Base-by-base conservation (phyloP, 2,113 vertebrate genomes). In the Hemicordylus capensis region DNA sequence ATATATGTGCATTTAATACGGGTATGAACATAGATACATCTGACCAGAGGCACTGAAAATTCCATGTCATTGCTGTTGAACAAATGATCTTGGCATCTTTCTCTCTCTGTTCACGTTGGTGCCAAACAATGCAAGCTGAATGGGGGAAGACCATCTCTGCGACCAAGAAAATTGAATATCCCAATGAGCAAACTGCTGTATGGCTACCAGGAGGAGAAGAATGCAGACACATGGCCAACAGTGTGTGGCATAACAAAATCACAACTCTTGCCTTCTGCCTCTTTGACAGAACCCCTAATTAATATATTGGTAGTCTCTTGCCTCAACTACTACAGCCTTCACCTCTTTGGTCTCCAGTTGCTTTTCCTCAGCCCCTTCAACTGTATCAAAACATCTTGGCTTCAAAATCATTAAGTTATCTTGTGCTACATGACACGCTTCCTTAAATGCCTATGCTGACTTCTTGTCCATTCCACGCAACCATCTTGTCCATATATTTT, bases 61-160 rank as follows among this genome's bases (percentile, higher is more conserved):
- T 51, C 39, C 26, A 3, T 79, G 34, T 69, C 61, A 10, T 0
- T 31, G 80, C 73, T 85, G 5, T 77, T 90, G 72, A 34, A 82
- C 37, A 90, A 81, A 22, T 42, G 83, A 58, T 31, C 6, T 39
- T 82, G 51, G 15, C 17, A 24, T 9, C 58, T 26, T 51, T 20
- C 20, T 86, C 34, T 74, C 83, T 3, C 31, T 51, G 12, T 10
- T 26, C 24, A 58, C 51, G 10, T 44, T 59, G 86, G 64, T 3
- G n/a, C 79, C 58, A 90, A 81, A 73, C 72, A 76, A 34, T 24
- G 31, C 37, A 83, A 56, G 28, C 81, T 9, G 75, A 42, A 88
- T 86, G 64, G 1, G 19, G n/a, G 15, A 37, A 4, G 44, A 26
- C 24, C 11, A 9, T 73, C 26, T 73, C 70, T 48, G 12, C 15